These are phyloP conservation scores for Psilanteris sp. DNA, from an alignment of 1,140 invertebrate genomes.

Conservation along the genomic window DNA sequence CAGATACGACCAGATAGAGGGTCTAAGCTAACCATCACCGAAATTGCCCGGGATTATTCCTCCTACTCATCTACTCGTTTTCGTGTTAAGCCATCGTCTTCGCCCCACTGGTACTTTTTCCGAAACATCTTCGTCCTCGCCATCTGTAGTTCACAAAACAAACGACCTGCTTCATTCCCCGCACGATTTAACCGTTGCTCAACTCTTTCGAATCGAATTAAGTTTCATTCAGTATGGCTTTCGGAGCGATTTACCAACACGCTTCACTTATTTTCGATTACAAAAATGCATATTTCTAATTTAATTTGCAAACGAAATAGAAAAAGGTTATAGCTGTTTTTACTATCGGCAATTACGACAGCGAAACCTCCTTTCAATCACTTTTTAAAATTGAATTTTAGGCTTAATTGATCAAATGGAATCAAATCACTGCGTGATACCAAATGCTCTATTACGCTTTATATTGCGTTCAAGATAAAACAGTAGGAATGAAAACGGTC, in stretches of 20 bases:
- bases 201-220: conserved; percentile 56
- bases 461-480: not conserved
- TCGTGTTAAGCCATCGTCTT: conserved; percentile 58
- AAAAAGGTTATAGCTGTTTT: conserved; percentile 34
- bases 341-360: conserved; percentile 3
- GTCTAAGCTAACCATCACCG: conserved; percentile 77
- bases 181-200: conserved; percentile 53
- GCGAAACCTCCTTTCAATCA: conserved; percentile 18
- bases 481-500: not conserved
- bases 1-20: conserved; percentile 69
- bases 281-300: conserved; percentile 58
- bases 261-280: conserved; percentile 51
- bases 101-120: conserved; percentile 10
- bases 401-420: conserved; percentile 26
- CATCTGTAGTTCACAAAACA: conserved; percentile 51
- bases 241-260: conserved; percentile 37
- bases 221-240: conserved; percentile 45
- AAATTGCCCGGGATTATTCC: conserved; percentile 76
- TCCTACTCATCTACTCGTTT: conserved; percentile 56
- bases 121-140: conserved; percentile 17
- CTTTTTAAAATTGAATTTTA: conserved; percentile 34
- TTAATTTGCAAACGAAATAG: conserved; percentile 48
- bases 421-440: conserved; percentile 2
- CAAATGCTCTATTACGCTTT: not conserved
- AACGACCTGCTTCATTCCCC: conserved; percentile 51